A percentile compares a stretch with the other conserved stretches of the same genome.
Evolutionary conservation across 2,113 vertebrate species (phyloP).

Genomic region (Morone chrysops): DNA sequence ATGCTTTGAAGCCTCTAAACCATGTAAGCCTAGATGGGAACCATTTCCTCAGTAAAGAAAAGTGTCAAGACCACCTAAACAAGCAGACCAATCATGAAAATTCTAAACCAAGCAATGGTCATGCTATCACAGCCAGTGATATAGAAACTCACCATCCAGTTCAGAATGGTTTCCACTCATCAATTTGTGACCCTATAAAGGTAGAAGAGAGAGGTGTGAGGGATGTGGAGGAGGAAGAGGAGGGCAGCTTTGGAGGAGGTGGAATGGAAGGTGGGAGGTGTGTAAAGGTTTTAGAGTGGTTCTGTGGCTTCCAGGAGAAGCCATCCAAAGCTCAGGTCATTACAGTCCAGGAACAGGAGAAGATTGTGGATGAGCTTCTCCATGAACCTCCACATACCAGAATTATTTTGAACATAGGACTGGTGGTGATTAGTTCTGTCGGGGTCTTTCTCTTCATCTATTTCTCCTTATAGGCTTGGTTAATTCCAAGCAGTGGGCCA

Average conservation of each 20-base stretch:
- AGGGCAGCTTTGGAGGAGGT: conserved; percentile 21
- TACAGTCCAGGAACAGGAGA: conserved; percentile 85
- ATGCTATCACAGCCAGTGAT: conserved; percentile 71
- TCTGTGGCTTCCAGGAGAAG: conserved; percentile 88
- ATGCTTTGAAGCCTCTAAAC: conserved; percentile 71
- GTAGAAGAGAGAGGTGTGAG: conserved; percentile 74
- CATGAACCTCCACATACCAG: conserved; percentile 86
- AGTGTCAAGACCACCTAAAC: conserved; percentile 65
- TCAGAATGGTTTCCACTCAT: conserved; percentile 4
- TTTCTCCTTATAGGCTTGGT: conserved; percentile 87
- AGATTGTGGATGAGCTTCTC: conserved; percentile 88
- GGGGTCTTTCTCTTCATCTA: conserved; percentile 93
- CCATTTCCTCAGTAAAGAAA: conserved; percentile 35
- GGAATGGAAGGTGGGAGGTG: conserved; percentile 13
- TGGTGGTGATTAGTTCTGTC: conserved; percentile 87
- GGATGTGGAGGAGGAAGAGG: background rate
- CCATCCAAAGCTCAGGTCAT: conserved; percentile 76
- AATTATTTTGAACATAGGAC: conserved; percentile 87
- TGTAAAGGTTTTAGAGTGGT: conserved; percentile 82
- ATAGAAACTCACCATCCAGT: conserved; percentile 40
- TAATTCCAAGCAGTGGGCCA: background rate
- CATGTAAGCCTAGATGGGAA: background rate
- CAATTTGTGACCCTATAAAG: conserved; percentile 68
- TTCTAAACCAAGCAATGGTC: conserved; percentile 28
- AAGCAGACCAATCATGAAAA: conserved; percentile 41